Percentiles rank a stretch among this genome's conserved stretches.
phyloP scores from a whole-genome alignment of 2,797 vertebrate species.

The Pangasius djambal region DNA sequence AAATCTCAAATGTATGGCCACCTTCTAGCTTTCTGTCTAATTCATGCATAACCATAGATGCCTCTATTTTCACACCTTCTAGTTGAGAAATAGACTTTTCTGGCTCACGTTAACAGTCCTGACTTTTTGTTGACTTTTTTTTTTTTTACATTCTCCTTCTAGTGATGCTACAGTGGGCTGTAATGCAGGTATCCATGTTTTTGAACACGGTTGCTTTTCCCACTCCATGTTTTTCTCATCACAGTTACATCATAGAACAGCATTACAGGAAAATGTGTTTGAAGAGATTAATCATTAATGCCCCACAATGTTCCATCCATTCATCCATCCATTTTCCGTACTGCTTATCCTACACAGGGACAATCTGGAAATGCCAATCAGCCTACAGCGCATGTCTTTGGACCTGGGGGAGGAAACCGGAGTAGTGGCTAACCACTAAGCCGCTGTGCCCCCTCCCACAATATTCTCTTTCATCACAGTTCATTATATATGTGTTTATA shows the following conservation, averaged over 20 bases:
- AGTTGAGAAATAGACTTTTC: constrained; percentile 71
- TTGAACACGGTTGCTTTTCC: constrained; percentile 57
- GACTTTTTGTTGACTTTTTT: constrained; percentile 74
- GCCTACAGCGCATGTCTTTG: too few relatives aligned
- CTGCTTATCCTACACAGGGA: too few relatives aligned
- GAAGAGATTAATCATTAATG: background rate
- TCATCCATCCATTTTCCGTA: too few relatives aligned
- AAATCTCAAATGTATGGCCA: constrained; percentile 73
- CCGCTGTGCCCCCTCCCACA: background rate
- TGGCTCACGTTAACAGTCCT: constrained; percentile 79
- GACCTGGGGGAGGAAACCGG: too few relatives aligned
- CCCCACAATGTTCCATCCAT: background rate
- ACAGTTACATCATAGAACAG: background rate
- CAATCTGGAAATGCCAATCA: too few relatives aligned
- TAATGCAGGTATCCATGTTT: constrained; percentile 41
- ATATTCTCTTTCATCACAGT: background rate
- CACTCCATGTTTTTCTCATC: background rate
- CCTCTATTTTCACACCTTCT: constrained; percentile 70
- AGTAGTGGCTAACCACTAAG: too few relatives aligned
- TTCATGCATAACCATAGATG: constrained; percentile 74
- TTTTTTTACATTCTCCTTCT: constrained; percentile 62
- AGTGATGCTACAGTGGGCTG: constrained; percentile 64
- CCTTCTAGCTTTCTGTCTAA: constrained; percentile 76
- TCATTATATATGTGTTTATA: background rate
- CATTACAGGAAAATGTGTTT: background rate